Evolutionary conservation across 2,888 invertebrate genomes (phyloP).

Genomic region (Trichopoda pennipes): DNA sequence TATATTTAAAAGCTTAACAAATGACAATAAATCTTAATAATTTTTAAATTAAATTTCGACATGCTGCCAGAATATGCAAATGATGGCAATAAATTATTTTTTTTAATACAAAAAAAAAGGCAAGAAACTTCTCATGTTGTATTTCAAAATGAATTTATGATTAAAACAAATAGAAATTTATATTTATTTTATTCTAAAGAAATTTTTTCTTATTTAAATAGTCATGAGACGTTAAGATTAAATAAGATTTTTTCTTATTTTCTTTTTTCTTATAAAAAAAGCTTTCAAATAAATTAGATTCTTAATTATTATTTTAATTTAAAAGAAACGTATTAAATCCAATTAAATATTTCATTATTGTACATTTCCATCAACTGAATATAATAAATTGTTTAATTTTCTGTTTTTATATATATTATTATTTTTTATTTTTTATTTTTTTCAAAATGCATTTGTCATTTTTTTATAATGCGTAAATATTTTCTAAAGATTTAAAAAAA

Average conservation of each 20-base stretch:
- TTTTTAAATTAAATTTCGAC: constrained; percentile 19
- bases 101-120: background rate
- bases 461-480: no score
- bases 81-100: constrained; percentile 18
- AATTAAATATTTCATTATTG: no score
- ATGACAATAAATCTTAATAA: constrained; percentile 22
- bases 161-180: background rate
- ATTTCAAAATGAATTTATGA: background rate
- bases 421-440: no score
- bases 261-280: background rate
- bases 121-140: background rate
- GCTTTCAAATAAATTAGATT: no score
- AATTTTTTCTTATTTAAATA: background rate
- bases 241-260: background rate
- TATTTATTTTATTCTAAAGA: background rate
- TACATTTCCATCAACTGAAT: no score
- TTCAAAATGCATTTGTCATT: no score
- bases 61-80: background rate
- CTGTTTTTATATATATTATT: no score
- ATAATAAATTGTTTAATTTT: no score
- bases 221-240: background rate
- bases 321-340: no score
- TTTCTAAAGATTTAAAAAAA: no score
- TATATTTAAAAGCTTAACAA: constrained; percentile 6
- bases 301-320: no score